Base-by-base conservation (phyloP, 2,797 vertebrate genomes). In the Parauchenoglanis punctatus region DNA sequence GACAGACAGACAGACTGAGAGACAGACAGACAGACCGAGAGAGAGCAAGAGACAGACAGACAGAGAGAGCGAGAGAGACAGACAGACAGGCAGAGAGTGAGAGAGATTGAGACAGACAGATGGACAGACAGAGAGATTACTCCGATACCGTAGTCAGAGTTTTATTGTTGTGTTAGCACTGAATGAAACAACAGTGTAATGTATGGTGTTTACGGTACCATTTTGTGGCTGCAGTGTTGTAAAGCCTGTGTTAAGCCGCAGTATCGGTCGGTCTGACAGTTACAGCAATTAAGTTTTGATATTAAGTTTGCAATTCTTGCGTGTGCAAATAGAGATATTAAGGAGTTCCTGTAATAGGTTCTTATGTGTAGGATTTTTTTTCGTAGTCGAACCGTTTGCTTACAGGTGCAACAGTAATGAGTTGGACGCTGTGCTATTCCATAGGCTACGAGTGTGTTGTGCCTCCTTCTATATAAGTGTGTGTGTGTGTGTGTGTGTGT, bases 371-470 rank as follows among this genome's bases (percentile, higher is more conserved):
- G 2, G 8, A 8, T 4, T 28, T 65, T 28, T 4, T 65, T 49
- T 61, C 8, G 11, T 23, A 63, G 87, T 73, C 44, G 46, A 73
- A 85, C n/a, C 76, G 31, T 49, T 63, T 68, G 72, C 70, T 89
- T 87, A 84, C 68, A 88, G 78, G 63, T 65, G 87, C 72, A 77
- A 88, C 87, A 83, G 78, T 85, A 88, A 85, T 90, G 23, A 44
- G 65, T 65, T 85, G 82, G 82, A 89, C 56, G 82, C 77, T 85
- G 85, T 67, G 65, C 78, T 85, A 75, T 88, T 70, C 70, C 46
- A 87, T 86, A 78, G 85, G 73, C 87, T 65, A 58, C 35, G 56
- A 84, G 89, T 78, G 72, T 87, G 35, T 40, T 40, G 44, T 90
- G 70, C 76, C 54, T 85, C 63, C 49, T 54, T 44, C 58, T 46